Conservation (phyloP, 2,113 vertebrate species). For the Eclectus roratus region DNA sequence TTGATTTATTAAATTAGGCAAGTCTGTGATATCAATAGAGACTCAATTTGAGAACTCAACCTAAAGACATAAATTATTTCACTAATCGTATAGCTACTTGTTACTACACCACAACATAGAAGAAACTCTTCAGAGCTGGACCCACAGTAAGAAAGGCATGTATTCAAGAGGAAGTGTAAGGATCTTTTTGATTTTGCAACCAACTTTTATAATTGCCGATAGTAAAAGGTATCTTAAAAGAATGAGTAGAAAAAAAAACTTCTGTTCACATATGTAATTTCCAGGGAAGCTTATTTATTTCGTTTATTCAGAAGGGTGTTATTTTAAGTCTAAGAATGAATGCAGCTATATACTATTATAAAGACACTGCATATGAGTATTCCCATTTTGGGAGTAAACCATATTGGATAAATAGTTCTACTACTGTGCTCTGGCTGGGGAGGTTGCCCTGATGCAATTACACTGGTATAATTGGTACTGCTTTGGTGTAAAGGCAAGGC, state of each 20-base stretch:
- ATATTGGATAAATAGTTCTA: constrained; percentile 52
- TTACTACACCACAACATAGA: rapidly evolving
- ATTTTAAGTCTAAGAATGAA: not conserved
- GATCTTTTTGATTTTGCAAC: not conserved
- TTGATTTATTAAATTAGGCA: not conserved
- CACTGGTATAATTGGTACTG: constrained; percentile 38
- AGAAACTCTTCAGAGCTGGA: not conserved
- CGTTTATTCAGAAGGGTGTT: not conserved
- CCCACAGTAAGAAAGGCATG: rapidly evolving
- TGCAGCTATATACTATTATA: not conserved
- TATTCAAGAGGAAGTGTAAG: not conserved
- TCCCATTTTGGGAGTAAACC: constrained; percentile 49
- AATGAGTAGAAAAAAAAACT: not conserved
- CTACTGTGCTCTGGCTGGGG: constrained; percentile 40
- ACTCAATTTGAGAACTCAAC: not conserved
- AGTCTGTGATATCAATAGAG: not conserved
- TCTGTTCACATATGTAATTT: not conserved
- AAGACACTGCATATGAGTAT: not conserved
- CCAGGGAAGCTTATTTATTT: not conserved
- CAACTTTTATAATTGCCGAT: not conserved
- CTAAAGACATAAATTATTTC: not conserved
- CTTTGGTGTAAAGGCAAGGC: constrained; percentile 55
- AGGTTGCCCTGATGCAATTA: constrained; percentile 52
- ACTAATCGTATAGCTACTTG: not conserved
- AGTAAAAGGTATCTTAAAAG: not conserved